Conservation (phyloP, 2,888 invertebrate genomes). For the Microplitis manilae region DNA sequence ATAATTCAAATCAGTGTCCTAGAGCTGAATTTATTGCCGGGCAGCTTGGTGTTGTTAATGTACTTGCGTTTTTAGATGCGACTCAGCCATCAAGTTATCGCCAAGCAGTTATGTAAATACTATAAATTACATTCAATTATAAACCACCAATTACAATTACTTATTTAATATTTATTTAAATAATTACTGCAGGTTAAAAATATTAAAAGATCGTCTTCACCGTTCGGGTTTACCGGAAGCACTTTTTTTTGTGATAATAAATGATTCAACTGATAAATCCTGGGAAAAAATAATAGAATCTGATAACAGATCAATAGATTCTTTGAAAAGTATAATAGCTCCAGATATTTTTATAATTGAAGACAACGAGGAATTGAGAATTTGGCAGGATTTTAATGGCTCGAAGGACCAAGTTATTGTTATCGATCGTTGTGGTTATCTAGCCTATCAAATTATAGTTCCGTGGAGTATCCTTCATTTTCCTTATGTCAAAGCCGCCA, state of each 20-base stretch:
- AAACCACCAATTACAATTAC: too few relatives aligned
- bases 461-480: slow-evolving; percentile 69
- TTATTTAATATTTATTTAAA: slow-evolving; percentile 32
- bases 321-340: slow-evolving; percentile 45
- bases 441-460: slow-evolving; percentile 67
- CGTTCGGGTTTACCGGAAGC: slow-evolving; percentile 58
- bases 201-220: slow-evolving; percentile 58
- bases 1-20: slow-evolving; percentile 60
- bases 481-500: slow-evolving; percentile 69
- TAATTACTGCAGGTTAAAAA: slow-evolving; percentile 55
- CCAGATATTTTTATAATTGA: slow-evolving; percentile 56
- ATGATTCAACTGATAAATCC: slow-evolving; percentile 43
- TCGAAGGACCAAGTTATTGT: slow-evolving; percentile 62
- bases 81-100: slow-evolving; percentile 63
- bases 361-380: slow-evolving; percentile 55
- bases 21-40: slow-evolving; percentile 54
- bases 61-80: slow-evolving; percentile 63
- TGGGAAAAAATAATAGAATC: slow-evolving; percentile 53
- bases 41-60: slow-evolving; percentile 59
- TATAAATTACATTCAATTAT: too few relatives aligned
- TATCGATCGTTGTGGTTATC: slow-evolving; percentile 66
- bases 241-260: slow-evolving; percentile 58
- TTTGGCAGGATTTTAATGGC: slow-evolving; percentile 59
- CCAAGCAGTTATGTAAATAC: slow-evolving; percentile 64
- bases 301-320: slow-evolving; percentile 45